These are phyloP conservation scores for Melanostigma gelatinosum DNA, from an alignment of 2,113 vertebrate species.

Conservation along the genomic window DNA sequence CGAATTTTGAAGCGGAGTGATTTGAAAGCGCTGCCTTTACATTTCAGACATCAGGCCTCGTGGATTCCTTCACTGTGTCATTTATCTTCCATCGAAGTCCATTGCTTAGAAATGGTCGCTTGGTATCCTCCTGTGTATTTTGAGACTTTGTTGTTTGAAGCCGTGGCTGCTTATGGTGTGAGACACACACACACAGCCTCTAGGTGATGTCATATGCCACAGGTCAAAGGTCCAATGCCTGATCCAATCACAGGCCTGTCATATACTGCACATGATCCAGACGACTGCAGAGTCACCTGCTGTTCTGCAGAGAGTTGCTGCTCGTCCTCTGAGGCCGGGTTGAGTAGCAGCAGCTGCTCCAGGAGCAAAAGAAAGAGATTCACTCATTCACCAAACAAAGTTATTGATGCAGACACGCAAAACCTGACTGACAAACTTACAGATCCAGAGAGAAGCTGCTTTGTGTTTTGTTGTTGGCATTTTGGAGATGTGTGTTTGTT, in stretches of 20 bases:
- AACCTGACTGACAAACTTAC: neutral
- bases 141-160: conserved; percentile 27
- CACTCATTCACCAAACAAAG: neutral
- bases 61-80: neutral
- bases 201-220: conserved; percentile 75
- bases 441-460: neutral
- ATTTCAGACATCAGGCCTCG: too few relatives aligned
- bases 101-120: neutral
- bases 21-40: too few relatives aligned
- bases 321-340: conserved; percentile 19
- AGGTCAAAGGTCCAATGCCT: conserved; percentile 71
- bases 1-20: neutral
- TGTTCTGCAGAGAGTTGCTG: conserved; percentile 27
- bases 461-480: neutral
- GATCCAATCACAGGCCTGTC: conserved; percentile 78
- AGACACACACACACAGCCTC: conserved; percentile 31
- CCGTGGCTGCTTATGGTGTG: conserved; percentile 19
- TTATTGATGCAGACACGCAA: neutral
- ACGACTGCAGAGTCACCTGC: conserved; percentile 60
- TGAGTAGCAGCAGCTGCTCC: neutral
- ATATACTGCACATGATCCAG: conserved; percentile 70
- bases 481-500: conserved; percentile 25
- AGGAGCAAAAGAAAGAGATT: neutral
- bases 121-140: neutral
- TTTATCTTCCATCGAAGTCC: neutral